Evolutionary conservation across 1,140 invertebrate genomes (phyloP).

Genomic region (Drosophila murphyi): DNA sequence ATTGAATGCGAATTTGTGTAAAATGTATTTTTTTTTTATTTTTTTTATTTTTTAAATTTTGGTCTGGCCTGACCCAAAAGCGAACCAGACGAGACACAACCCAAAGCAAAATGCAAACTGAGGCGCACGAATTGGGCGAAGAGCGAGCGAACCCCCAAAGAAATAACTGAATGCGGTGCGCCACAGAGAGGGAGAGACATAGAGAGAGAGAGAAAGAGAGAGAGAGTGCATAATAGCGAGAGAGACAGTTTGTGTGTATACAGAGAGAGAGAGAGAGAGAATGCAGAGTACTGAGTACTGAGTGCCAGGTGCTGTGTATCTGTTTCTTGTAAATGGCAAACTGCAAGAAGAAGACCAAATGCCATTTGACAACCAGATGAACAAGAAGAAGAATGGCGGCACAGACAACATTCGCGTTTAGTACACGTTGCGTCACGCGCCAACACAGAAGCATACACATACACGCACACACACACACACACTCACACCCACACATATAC

Average conservation of each 20-base stretch:
- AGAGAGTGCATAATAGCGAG: slow-evolving; percentile 14
- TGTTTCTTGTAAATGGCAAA: slow-evolving; percentile 64
- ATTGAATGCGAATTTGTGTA: slow-evolving; percentile 30
- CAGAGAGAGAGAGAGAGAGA: neutral
- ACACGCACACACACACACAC: slow-evolving; percentile 7
- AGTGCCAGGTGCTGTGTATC: slow-evolving; percentile 50
- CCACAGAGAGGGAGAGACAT: slow-evolving; percentile 6
- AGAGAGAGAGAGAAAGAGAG: slow-evolving; percentile 10
- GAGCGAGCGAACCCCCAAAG: slow-evolving; percentile 61
- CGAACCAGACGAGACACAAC: slow-evolving; percentile 82
- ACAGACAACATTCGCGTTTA: slow-evolving; percentile 53
- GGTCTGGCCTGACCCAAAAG: slow-evolving; percentile 75
- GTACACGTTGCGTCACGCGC: slow-evolving; percentile 72
- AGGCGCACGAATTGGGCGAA: slow-evolving; percentile 58
- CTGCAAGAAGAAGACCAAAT: slow-evolving; percentile 60
- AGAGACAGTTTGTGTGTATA: neutral
- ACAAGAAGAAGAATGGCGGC: slow-evolving; percentile 15
- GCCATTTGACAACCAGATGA: slow-evolving; percentile 12
- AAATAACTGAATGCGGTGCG: slow-evolving; percentile 18
- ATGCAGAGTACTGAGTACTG: slow-evolving; percentile 26
- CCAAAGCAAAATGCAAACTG: slow-evolving; percentile 84
- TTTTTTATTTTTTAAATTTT: slow-evolving; percentile 43
- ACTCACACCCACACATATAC: neutral
- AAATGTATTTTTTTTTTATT: slow-evolving; percentile 51
- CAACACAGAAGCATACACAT: slow-evolving; percentile 17